phyloP scores from a whole-genome alignment of 2,797 vertebrate species.

The Catharus ustulatus region DNA sequence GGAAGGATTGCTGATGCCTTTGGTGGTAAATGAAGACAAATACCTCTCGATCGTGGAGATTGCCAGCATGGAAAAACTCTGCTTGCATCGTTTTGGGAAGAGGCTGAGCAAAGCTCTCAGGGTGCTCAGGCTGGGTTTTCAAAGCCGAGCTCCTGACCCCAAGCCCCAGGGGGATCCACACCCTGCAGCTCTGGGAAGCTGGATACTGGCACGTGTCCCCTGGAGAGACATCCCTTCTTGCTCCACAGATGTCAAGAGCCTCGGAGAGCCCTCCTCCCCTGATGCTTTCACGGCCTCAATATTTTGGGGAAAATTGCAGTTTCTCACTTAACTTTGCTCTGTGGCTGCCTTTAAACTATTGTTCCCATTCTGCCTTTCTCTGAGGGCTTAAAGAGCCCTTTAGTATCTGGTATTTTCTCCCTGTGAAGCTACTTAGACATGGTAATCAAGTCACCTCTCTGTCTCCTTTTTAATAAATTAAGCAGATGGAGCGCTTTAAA shows the following conservation, averaged over 20 bases:
- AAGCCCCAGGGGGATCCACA: not conserved
- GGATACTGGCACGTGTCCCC: not conserved
- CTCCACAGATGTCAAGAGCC: not conserved
- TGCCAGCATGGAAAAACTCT: not conserved
- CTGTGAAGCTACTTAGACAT: conserved; percentile 53
- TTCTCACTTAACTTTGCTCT: conserved; percentile 4
- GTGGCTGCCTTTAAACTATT: not conserved
- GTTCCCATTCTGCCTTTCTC: conserved; percentile 32
- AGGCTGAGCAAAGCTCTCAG: fast-evolving
- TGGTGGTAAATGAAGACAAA: conserved; percentile 67
- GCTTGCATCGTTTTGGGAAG: not conserved
- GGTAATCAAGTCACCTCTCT: conserved; percentile 63
- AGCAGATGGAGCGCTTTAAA: conserved; percentile 44
- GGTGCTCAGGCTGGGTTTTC: not conserved
- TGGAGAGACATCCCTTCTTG: not conserved
- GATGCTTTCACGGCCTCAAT: not conserved
- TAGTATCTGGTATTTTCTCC: conserved; percentile 37
- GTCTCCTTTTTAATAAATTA: conserved; percentile 63
- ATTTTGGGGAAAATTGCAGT: not conserved
- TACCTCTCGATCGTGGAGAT: not conserved
- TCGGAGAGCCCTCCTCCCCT: not conserved
- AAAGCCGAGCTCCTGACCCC: not conserved
- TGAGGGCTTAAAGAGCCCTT: conserved; percentile 46
- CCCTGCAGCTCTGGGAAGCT: not conserved
- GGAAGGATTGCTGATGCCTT: conserved; percentile 51